Conservation (phyloP, 2,797 vertebrate genomes). For the Leptodactylus fallax region DNA sequence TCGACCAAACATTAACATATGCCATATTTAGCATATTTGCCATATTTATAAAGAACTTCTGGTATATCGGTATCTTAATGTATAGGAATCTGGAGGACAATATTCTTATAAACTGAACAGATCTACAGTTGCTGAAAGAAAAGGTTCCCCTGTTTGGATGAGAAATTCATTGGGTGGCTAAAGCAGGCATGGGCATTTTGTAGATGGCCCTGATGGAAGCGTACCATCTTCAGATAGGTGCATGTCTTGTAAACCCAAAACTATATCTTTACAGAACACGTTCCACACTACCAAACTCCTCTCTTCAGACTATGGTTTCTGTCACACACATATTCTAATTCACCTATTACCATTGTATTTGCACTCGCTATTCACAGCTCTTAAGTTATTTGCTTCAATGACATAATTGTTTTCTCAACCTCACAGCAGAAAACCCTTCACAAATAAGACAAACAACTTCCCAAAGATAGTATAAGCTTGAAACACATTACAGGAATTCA, state of each 20-base stretch:
- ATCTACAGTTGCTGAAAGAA: background rate
- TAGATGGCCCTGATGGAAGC: background rate
- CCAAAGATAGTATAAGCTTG: slow-evolving; percentile 2
- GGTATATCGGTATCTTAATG: background rate
- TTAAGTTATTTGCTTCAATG: slow-evolving; percentile 32
- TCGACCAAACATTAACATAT: background rate
- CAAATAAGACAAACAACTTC: slow-evolving; percentile 46
- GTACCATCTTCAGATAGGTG: too few relatives aligned
- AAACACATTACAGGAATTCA: slow-evolving; percentile 30
- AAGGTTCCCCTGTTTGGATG: background rate
- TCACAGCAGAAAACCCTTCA: background rate
- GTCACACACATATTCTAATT: too few relatives aligned
- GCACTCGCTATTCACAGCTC: background rate
- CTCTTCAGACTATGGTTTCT: too few relatives aligned
- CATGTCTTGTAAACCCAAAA: too few relatives aligned
- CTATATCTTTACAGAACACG: too few relatives aligned
- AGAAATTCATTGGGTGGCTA: background rate
- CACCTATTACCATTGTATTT: background rate
- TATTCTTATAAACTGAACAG: background rate
- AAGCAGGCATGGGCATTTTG: background rate
- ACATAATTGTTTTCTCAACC: slow-evolving; percentile 13
- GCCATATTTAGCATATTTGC: background rate
- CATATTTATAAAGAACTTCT: background rate
- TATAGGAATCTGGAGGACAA: background rate
- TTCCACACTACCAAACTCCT: background rate